Percentiles rank a stretch among this genome's conserved stretches.
Evolutionary conservation across 2,888 invertebrate species (phyloP).

Genomic region (Cyclophora punctaria): DNA sequence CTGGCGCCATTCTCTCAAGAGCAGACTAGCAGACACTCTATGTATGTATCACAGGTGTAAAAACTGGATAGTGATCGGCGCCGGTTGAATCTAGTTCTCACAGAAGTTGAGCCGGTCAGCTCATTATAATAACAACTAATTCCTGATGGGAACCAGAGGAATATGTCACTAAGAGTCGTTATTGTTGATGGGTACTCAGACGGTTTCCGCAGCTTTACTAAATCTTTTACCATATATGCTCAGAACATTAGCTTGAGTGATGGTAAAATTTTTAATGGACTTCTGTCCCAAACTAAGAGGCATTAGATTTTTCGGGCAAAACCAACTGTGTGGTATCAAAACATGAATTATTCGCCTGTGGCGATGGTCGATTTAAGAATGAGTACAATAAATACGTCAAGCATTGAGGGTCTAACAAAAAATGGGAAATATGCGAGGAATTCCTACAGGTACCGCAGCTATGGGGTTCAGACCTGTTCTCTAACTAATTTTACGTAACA

Average conservation of each 20-base stretch:
- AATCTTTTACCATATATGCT: neutral
- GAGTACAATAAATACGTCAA: conserved; percentile 3
- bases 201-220: too few relatives aligned
- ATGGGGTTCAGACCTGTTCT: conserved; percentile 22
- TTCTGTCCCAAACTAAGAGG: too few relatives aligned
- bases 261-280: too few relatives aligned
- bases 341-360: too few relatives aligned
- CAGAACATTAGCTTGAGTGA: too few relatives aligned
- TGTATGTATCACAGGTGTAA: neutral
- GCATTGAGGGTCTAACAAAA: conserved; percentile 5
- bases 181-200: conserved; percentile 11
- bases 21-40: too few relatives aligned
- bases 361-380: too few relatives aligned
- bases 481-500: conserved; percentile 4
- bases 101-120: conserved; percentile 8
- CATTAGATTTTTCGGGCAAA: too few relatives aligned
- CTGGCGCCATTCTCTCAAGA: too few relatives aligned
- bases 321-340: too few relatives aligned
- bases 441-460: conserved; percentile 33
- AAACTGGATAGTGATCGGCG: conserved; percentile 2
- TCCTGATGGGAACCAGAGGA: conserved; percentile 18
- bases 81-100: conserved; percentile 16
- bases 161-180: conserved; percentile 18
- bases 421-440: conserved; percentile 29
- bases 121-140: conserved; percentile 32